Evolutionary conservation across 2,888 invertebrate genomes (phyloP), one percentile per base, ranked within the genome.

Genomic region (Cyclophora albipunctata): DNA sequence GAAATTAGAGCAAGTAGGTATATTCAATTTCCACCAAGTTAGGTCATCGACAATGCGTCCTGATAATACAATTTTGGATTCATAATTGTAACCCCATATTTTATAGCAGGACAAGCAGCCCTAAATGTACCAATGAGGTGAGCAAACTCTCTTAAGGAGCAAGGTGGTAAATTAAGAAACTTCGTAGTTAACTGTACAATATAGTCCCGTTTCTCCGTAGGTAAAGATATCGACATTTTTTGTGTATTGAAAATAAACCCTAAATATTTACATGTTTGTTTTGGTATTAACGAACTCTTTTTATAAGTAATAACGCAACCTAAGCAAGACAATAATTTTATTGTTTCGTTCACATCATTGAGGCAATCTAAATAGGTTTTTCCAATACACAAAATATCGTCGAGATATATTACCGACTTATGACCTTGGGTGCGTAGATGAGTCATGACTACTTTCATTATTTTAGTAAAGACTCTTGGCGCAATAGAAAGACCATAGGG

Each of bases 31-130:
- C 53, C 53, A 56, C 56, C 56, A 56, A 3, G 34, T 3, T 7
- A 53, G 34, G 33, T 56, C 56, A 4, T 37, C 2, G 42, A 51
- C 42, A 5, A 53, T 50, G 34, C 34, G 5, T 3, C 7, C 7
- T 2, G 43, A 6, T 2, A 46, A 37, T n/a, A 42, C 51, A 1
- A 53, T 34, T 37, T 50, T 51, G 2, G 40, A 7, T 4, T 57
- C 51, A 34, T 43, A 54, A 41, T 37, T 57, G 58, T 0, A 56
- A 2, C 56, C 54, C 58, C 54, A 42, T 57, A 59, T 40, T 50
- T 49, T 0, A 46, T 48, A 2, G 58, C 62, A 5, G 62, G 62
- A 34, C 62, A 62, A 1, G 58, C 59, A 0, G 62, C 46, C 1
- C 43, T 35, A 2, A 62, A 20, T 4, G 54, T 40, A 0, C 59